Evolutionary conservation across 1,140 invertebrate genomes (phyloP).

Genomic region (Adoxophyes honmai): DNA sequence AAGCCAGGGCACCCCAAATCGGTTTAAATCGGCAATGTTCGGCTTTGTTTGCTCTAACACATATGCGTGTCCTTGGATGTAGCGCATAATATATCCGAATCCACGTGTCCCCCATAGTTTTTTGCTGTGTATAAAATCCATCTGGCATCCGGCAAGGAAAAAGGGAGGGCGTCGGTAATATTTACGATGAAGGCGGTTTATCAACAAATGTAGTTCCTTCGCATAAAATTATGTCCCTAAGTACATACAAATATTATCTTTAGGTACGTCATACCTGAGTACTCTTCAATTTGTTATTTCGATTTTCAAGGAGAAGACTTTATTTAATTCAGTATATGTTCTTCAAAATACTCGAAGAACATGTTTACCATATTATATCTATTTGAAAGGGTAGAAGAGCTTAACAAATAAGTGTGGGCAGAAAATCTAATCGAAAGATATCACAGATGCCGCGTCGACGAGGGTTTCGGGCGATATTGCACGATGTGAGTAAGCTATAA

Average conservation of each 20-base stretch:
- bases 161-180: constrained; percentile 10
- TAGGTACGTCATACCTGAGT: too few relatives aligned
- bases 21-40: background rate
- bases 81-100: constrained; percentile 6
- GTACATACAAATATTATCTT: too few relatives aligned
- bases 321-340: too few relatives aligned
- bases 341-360: too few relatives aligned
- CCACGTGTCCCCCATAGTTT: background rate
- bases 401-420: background rate
- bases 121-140: constrained; percentile 4
- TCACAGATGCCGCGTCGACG: background rate
- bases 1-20: too few relatives aligned
- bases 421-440: background rate
- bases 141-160: constrained; percentile 11
- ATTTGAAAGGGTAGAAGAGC: background rate
- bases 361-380: too few relatives aligned
- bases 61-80: constrained; percentile 8
- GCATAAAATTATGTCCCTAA: too few relatives aligned
- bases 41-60: background rate
- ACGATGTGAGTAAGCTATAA: background rate
- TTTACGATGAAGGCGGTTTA: background rate
- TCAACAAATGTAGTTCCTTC: background rate
- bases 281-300: too few relatives aligned
- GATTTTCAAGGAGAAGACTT: too few relatives aligned
- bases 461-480: background rate